A percentile compares a stretch with the other conserved stretches of the same genome.
phyloP scores from a whole-genome alignment of 2,797 vertebrate species.

The Leptoclinus maculatus region DNA sequence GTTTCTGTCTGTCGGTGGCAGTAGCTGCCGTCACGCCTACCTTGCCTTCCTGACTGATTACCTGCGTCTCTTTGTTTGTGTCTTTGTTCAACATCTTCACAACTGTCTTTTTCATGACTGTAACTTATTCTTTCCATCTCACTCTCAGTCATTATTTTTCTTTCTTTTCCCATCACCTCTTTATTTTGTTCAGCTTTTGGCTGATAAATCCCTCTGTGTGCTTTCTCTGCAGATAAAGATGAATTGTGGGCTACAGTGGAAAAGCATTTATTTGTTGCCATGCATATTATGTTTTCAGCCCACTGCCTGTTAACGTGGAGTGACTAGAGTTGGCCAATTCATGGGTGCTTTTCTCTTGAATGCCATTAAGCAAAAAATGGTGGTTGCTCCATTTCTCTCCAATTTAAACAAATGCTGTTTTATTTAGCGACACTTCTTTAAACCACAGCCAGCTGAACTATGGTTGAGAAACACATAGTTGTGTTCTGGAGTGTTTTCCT shows the following conservation, averaged over 20 bases:
- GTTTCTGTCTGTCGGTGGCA: conserved; percentile 38
- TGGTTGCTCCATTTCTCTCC: conserved; percentile 48
- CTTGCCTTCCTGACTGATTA: conserved; percentile 14
- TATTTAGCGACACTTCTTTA: conserved; percentile 38
- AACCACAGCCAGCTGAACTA: conserved; percentile 47
- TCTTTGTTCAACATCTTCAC: not conserved
- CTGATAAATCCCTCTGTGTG: not conserved
- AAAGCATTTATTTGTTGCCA: conserved; percentile 42
- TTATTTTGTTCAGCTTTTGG: conserved; percentile 5
- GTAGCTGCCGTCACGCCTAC: conserved; percentile 4
- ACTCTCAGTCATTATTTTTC: not conserved
- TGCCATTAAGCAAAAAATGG: conserved; percentile 29
- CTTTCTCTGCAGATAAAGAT: conserved; percentile 15
- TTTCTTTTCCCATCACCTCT: not conserved
- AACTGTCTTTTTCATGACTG: not conserved
- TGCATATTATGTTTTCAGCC: conserved; percentile 27
- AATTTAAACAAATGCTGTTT: conserved; percentile 52
- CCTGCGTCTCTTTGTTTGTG: conserved; percentile 5
- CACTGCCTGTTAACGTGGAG: conserved; percentile 39
- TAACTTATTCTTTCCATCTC: not conserved
- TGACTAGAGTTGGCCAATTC: conserved; percentile 37
- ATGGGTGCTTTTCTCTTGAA: conserved; percentile 37
- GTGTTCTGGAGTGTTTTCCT: conserved; percentile 51
- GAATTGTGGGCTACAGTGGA: conserved; percentile 1
- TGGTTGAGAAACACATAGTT: conserved; percentile 35